Evolutionary conservation across 2,113 vertebrate species (phyloP).

Genomic region (Excalfactoria chinensis): DNA sequence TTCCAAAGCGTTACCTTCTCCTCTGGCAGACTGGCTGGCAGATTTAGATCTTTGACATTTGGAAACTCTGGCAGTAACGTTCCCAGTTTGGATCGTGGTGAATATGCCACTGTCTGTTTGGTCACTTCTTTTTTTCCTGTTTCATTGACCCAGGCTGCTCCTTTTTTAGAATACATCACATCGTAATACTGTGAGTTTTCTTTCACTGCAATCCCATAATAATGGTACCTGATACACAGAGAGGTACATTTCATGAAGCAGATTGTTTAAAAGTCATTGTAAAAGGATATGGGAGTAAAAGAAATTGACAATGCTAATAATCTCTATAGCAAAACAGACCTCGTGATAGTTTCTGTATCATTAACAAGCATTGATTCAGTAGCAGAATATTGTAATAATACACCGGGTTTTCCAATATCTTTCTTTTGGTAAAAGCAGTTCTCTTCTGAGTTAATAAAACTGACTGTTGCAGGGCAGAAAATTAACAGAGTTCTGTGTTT

Average conservation of each 20-base stretch:
- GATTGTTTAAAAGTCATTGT: neutral
- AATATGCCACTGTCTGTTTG: constrained; percentile 99
- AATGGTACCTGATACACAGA: constrained; percentile 90
- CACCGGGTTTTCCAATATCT: constrained; percentile 23
- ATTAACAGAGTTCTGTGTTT: neutral
- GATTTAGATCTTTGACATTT: constrained; percentile 99
- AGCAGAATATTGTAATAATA: neutral
- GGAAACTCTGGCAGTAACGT: constrained; percentile 99
- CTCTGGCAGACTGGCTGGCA: constrained; percentile 96
- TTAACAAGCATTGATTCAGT: neutral
- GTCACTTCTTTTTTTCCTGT: constrained; percentile 99
- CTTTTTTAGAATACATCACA: constrained; percentile 99
- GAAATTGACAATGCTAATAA: neutral
- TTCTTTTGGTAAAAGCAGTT: constrained; percentile 58
- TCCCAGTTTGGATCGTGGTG: constrained; percentile 98
- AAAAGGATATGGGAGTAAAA: neutral
- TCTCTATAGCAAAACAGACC: neutral
- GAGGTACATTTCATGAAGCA: constrained; percentile 19
- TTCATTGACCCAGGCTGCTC: constrained; percentile 98
- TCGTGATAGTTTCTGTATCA: neutral
- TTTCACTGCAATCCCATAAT: constrained; percentile 98
- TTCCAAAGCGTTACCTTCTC: constrained; percentile 93
- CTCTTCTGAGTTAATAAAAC: constrained; percentile 54
- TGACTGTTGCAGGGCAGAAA: constrained; percentile 41
- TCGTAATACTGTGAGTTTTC: constrained; percentile 98